Evolutionary conservation across 2,113 vertebrate species (phyloP), one percentile per base, ranked within the genome.

Genomic region (Eleginops maclovinus): DNA sequence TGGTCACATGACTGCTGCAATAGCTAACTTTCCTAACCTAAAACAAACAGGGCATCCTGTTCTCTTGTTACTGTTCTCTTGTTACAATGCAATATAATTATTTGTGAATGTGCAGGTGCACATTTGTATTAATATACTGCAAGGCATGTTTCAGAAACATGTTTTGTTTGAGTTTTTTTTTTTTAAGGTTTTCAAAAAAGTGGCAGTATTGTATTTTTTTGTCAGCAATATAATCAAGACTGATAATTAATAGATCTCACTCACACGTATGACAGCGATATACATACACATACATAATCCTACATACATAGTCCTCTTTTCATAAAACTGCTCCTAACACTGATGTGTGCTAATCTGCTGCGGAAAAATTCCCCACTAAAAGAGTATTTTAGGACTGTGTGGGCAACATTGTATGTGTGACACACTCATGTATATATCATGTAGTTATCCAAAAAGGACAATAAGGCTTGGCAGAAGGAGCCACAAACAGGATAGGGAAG

Each of bases 1-100:
- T 91, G 94, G 93, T 83, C 82, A 82, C 85, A 87, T 92, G 93
- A 93, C 91, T 41, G 36, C 49, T 72, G 55, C 24, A 60, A 66
- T 26, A 53, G 60, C 49, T 58, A 72, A 74, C 43, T 64, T 75
- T 81, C 67, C 55, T 21, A 56, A 72, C 51, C 46, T 56, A 19
- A n/a, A 9, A 59, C 4, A 67, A 36, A 62, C 41, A 41, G 16
- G 55, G 1, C 6, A 10, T 56, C 1, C 58, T 62, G n/a, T 12
- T 65, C 3, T 64, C 40, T 66, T 55, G 46, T 9, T 21, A 51
- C n/a, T 62, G n/a, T 12, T 65, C 3, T 64, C 40, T 66, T 55
- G 46, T 9, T 21, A 51, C n/a, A 47, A n/a, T 49, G 10, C 21
- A 21, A 12, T 36, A 3, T 47, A 44, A 62, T 10, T 21, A 41